These are phyloP conservation scores for Acanthurus tractus DNA, from an alignment of 2,797 vertebrate genomes.

Conservation along the genomic window DNA sequence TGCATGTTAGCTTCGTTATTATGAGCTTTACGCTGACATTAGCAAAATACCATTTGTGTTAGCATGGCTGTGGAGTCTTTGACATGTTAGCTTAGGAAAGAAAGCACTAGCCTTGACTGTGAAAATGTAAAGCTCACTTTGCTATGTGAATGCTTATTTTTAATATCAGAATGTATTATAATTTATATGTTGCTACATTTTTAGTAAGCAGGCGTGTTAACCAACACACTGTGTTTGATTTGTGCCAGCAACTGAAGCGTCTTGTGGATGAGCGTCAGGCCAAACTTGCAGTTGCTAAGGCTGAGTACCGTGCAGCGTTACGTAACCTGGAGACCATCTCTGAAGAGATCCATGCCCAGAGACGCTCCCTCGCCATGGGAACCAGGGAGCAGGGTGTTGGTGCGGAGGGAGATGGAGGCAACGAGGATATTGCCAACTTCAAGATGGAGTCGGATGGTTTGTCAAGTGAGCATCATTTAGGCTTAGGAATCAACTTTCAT, in stretches of 20 bases:
- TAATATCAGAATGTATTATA: not conserved
- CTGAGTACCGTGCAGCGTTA: slow-evolving; percentile 92
- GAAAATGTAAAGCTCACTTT: not conserved
- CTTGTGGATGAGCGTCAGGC: slow-evolving; percentile 93
- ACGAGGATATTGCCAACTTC: slow-evolving; percentile 87
- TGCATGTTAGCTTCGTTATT: not conserved
- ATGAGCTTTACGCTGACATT: not conserved
- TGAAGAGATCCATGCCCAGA: slow-evolving; percentile 95
- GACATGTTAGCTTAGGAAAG: not conserved
- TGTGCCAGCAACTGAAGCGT: slow-evolving; percentile 91
- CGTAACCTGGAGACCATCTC: slow-evolving; percentile 96
- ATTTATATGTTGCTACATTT: not conserved
- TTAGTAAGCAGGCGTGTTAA: not conserved
- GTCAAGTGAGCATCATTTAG: slow-evolving; percentile 88
- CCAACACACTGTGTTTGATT: not conserved
- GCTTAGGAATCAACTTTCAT: not conserved
- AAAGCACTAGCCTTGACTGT: not conserved
- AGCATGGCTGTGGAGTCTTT: not conserved
- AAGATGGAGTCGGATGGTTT: slow-evolving; percentile 91
- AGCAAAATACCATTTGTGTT: not conserved
- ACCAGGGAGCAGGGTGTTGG: slow-evolving; percentile 93
- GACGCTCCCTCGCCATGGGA: slow-evolving; percentile 91
- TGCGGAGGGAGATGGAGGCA: slow-evolving; percentile 87
- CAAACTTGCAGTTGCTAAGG: slow-evolving; percentile 91
- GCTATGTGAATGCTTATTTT: not conserved